A percentile compares a stretch with the other conserved stretches of the same genome.
Conservation (phyloP, 2,797 vertebrate genomes). For the Pristis pectinata region DNA sequence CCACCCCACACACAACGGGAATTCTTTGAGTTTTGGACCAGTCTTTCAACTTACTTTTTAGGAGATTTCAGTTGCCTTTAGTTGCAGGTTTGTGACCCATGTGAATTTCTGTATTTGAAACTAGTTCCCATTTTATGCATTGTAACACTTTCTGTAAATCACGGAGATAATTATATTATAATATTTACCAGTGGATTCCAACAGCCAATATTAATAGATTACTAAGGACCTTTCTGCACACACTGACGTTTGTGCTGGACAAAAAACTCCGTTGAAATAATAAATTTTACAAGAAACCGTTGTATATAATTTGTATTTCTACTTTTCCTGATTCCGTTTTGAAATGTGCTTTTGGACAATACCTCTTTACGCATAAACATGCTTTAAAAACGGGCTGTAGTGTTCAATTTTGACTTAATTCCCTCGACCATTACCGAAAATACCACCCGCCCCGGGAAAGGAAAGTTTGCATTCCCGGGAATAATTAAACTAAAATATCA, state of each 20-base stretch:
- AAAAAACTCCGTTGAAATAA: conserved; percentile 65
- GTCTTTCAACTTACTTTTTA: background rate
- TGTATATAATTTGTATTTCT: conserved; percentile 35
- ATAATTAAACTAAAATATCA: conserved; percentile 20
- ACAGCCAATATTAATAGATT: conserved; percentile 78
- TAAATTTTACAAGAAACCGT: conserved; percentile 70
- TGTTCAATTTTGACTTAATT: conserved; percentile 8
- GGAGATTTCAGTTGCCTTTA: conserved; percentile 47
- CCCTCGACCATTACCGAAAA: background rate
- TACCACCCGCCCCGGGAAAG: background rate
- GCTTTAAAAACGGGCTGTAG: background rate
- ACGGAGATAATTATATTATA: conserved; percentile 83
- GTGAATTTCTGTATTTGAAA: conserved; percentile 71
- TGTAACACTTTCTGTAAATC: conserved; percentile 89
- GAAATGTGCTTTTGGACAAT: background rate
- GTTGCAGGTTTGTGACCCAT: conserved; percentile 70
- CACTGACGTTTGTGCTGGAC: conserved; percentile 62
- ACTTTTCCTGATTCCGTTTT: conserved; percentile 8
- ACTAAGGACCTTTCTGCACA: conserved; percentile 74
- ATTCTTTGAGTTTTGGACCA: background rate
- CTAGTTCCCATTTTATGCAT: conserved; percentile 63
- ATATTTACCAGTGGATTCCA: conserved; percentile 63
- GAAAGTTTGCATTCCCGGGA: conserved; percentile 13
- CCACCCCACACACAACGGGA: background rate
- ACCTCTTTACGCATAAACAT: conserved; percentile 2